Base-by-base conservation (phyloP, 1,140 invertebrate species). In the Atopsyche davidsoni region DNA sequence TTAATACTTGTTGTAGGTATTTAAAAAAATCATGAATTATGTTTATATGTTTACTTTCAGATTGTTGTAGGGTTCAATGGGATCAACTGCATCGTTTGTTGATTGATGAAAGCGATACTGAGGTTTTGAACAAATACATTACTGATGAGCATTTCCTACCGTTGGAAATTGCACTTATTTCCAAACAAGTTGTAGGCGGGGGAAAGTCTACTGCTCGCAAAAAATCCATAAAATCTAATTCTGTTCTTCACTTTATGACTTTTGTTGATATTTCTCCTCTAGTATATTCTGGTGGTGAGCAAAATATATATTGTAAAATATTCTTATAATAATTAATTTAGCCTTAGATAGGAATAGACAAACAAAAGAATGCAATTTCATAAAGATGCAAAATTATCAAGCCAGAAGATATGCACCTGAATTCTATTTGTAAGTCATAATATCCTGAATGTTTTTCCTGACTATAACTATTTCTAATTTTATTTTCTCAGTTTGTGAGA, bases 251-350 rank as follows among this genome's bases (percentile, higher is more conserved):
- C 17, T 14, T 41, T 2, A 50, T 41, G 39, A 40, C 47, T 7
- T 42, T 42, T 24, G 24, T 36, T n/a, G 31, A 50, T 35, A 25
- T 50, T 32, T 34, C 28, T 9, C 25, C 18, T 7, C 19, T 50
- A 7, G 9, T 50, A 4, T 50, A 34, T 16, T 31, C 47, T 1
- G 47, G 47, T 21, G 47, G 47, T n/a, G n/a, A n/a, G n/a, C n/a
- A n/a, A n/a, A n/a, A n/a, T n/a, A n/a, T 36, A 16, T 10, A 43
- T 4, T 34, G 43, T 36, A 9, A 36, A 9, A 9, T 16, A 9
- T 36, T 4, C 9, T 9, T 4, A 36, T 36, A 4, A 9, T 16
- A 6, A 9, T 14, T 14, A 9, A 4, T 14, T 6, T 36, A 11
- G 14, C 14, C 14, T 36, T 16, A 6, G 4, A 4, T 11, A 9